phyloP scores from a whole-genome alignment of 2,888 invertebrate genomes.

The Cerastis leucographa region DNA sequence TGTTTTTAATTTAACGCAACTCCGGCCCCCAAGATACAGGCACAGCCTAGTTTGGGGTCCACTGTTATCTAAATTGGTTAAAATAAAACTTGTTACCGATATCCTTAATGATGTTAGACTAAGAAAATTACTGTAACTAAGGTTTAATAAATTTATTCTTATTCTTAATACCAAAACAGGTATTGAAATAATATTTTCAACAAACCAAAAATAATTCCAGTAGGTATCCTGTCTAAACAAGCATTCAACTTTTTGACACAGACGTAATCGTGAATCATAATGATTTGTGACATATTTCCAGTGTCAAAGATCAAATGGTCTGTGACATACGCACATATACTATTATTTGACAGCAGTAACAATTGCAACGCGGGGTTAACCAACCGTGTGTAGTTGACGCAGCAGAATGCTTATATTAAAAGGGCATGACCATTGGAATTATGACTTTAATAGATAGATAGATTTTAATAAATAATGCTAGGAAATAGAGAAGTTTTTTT shows the following conservation, averaged over 20 bases:
- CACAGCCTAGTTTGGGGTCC: too few species aligned
- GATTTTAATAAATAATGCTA: too few species aligned
- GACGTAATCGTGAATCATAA: slow-evolving; percentile 15
- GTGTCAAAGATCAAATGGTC: slow-evolving; percentile 74
- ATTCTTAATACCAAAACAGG: not conserved
- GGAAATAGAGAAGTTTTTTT: not conserved
- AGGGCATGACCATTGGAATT: slow-evolving; percentile 13
- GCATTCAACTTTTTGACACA: not conserved
- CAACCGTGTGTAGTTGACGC: slow-evolving; percentile 17
- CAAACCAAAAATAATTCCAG: not conserved
- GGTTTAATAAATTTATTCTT: too few species aligned
- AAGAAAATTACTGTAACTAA: too few species aligned
- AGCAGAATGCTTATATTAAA: slow-evolving; percentile 5
- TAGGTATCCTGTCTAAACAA: not conserved
- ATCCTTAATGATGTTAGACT: too few species aligned
- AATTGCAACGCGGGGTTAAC: slow-evolving; percentile 58
- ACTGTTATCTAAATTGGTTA: too few species aligned
- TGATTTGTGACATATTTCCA: slow-evolving; percentile 48
- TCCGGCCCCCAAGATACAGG: too few species aligned
- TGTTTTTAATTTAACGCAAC: too few species aligned
- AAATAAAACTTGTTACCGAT: too few species aligned
- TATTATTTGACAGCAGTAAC: slow-evolving; percentile 40
- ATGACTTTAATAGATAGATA: too few species aligned
- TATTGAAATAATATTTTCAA: not conserved
- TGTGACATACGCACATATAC: slow-evolving; percentile 35